Conservation (phyloP, 2,113 vertebrate genomes). For the Prolemur simus region DNA sequence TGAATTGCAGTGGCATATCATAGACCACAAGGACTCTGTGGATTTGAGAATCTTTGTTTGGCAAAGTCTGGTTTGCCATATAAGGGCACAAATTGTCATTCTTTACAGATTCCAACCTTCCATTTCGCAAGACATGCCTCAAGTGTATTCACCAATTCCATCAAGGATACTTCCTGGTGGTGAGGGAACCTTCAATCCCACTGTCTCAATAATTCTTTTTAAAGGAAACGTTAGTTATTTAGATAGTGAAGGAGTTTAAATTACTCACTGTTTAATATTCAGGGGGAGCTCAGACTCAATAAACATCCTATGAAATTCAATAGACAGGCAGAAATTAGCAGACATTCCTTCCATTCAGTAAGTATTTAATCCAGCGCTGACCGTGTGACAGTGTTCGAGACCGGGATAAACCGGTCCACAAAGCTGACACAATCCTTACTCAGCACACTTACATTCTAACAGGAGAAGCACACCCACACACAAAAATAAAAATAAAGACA, state of each 20-base stretch:
- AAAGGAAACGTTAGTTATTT: slow-evolving; percentile 40
- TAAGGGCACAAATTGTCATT: slow-evolving; percentile 54
- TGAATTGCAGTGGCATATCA: not conserved
- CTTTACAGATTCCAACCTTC: slow-evolving; percentile 45
- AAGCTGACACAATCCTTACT: not conserved
- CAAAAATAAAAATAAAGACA: not conserved
- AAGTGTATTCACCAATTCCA: not conserved
- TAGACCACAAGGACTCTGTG: slow-evolving; percentile 51
- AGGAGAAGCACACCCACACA: not conserved
- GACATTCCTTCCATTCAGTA: not conserved
- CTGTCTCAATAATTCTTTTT: slow-evolving; percentile 3
- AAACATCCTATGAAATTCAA: slow-evolving; percentile 17
- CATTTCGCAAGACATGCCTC: slow-evolving; percentile 44
- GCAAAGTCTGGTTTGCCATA: slow-evolving; percentile 55
- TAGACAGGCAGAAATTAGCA: not conserved
- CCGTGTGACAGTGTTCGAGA: not conserved
- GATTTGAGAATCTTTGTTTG: slow-evolving; percentile 34
- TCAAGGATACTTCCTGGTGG: not conserved
- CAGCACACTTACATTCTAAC: not conserved
- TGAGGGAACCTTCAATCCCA: not conserved
- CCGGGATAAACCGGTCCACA: not conserved
- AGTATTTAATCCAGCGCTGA: not conserved
- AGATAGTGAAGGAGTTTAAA: slow-evolving; percentile 40
- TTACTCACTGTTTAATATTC: slow-evolving; percentile 8
- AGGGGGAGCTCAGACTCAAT: not conserved